Evolutionary conservation across 2,113 vertebrate species (phyloP).

Genomic region (Australoheros scitulus): DNA sequence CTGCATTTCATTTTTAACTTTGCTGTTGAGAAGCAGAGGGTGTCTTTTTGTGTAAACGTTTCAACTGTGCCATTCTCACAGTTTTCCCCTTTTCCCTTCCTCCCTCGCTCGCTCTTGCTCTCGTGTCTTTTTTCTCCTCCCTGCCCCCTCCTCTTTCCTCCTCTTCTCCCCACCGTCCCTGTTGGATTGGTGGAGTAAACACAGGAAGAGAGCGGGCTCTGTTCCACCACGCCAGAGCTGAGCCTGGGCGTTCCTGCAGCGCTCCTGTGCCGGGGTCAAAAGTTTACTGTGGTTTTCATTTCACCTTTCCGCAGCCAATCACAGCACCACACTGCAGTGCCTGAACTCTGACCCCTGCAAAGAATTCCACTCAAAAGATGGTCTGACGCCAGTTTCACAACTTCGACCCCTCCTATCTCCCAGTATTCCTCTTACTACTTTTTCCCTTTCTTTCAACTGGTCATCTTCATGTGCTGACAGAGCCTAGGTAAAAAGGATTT

Average conservation of each 20-base stretch:
- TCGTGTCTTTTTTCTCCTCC: slow-evolving; percentile 44
- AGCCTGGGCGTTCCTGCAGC: slow-evolving; percentile 90
- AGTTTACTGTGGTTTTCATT: slow-evolving; percentile 99
- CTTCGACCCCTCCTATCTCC: slow-evolving; percentile 44
- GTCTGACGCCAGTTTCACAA: slow-evolving; percentile 73
- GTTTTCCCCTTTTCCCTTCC: slow-evolving; percentile 42
- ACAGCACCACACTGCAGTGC: slow-evolving; percentile 72
- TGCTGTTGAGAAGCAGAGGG: neutral
- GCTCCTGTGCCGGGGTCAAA: slow-evolving; percentile 92
- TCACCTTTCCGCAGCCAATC: slow-evolving; percentile 98
- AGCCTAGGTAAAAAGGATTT: slow-evolving; percentile 61
- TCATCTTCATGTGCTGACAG: slow-evolving; percentile 59
- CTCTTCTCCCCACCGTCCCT: slow-evolving; percentile 45
- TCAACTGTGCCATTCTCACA: slow-evolving; percentile 46
- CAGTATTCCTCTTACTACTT: slow-evolving; percentile 42
- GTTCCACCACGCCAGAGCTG: slow-evolving; percentile 84
- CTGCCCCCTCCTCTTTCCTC: slow-evolving; percentile 22
- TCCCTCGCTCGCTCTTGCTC: slow-evolving; percentile 6
- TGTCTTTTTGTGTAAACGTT: slow-evolving; percentile 30
- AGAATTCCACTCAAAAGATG: slow-evolving; percentile 85
- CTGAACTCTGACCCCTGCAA: slow-evolving; percentile 86
- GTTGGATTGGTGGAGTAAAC: slow-evolving; percentile 83
- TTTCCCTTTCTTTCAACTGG: slow-evolving; percentile 65
- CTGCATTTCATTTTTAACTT: neutral
- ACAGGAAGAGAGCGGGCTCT: slow-evolving; percentile 85